These are phyloP conservation scores for Monopis laevigella DNA, from an alignment of 2,888 invertebrate genomes.

Conservation along the genomic window DNA sequence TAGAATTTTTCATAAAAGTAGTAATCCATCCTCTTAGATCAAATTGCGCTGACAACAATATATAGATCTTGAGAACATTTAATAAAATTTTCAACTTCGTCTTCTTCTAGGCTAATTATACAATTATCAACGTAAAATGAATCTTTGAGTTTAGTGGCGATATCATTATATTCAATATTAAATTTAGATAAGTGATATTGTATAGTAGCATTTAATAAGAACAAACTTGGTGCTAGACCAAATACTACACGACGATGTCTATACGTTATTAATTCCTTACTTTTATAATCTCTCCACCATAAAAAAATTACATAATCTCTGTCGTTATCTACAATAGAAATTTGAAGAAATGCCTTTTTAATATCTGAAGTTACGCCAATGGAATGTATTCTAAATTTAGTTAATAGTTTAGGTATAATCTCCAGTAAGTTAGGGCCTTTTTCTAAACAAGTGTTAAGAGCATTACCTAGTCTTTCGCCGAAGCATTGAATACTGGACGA, in stretches of 20 bases:
- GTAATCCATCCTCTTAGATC: conserved; percentile 5
- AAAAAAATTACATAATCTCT: conserved; percentile 1
- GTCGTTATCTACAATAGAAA: conserved; percentile 1
- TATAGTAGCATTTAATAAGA: conserved; percentile 7
- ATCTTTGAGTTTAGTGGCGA: background rate
- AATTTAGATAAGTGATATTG: conserved; percentile 4
- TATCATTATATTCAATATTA: background rate
- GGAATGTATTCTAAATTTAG: background rate
- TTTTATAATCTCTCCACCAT: conserved; percentile 3
- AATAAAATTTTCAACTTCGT: conserved; percentile 6
- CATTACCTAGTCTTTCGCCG: conserved; percentile 1
- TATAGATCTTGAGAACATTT: background rate
- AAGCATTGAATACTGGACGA: conserved; percentile 24
- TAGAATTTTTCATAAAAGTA: background rate
- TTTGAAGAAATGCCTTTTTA: conserved; percentile 7
- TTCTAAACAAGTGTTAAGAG: conserved; percentile 5
- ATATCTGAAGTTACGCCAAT: conserved; percentile 4
- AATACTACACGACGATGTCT: conserved; percentile 1
- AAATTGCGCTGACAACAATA: conserved; percentile 1
- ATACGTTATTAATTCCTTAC: background rate
- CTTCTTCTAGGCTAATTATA: conserved; percentile 1
- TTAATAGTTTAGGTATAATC: conserved; percentile 2
- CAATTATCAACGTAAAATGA: conserved; percentile 6
- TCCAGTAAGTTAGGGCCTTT: conserved; percentile 11
- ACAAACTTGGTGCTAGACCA: background rate